phyloP scores from a whole-genome alignment of 2,888 invertebrate species.

The Pteria penguin region DNA sequence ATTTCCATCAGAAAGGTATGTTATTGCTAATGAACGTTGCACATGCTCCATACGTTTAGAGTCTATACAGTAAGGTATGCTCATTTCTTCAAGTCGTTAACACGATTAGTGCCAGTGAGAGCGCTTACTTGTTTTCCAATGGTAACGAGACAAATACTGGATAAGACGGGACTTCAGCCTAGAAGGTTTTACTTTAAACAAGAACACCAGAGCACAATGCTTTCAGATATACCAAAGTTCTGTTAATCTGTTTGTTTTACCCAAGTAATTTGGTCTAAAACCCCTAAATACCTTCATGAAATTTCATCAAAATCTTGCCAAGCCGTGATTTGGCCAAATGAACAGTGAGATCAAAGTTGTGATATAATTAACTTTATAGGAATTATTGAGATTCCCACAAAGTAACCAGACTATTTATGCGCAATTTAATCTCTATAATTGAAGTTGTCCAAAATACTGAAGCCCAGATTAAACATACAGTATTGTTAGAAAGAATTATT shows the following conservation, averaged over 20 bases:
- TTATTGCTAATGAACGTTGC: too few species aligned
- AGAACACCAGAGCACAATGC: not conserved
- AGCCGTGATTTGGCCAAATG: not conserved
- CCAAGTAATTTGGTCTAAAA: not conserved
- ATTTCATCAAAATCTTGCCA: not conserved
- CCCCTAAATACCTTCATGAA: not conserved
- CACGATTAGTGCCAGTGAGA: not conserved
- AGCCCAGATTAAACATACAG: not conserved
- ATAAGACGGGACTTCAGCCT: too few species aligned
- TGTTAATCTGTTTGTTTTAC: not conserved
- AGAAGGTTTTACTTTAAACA: too few species aligned
- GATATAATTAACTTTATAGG: not conserved
- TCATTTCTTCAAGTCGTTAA: too few species aligned
- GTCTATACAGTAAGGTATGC: too few species aligned
- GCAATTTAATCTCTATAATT: not conserved
- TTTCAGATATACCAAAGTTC: not conserved
- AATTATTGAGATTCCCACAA: not conserved
- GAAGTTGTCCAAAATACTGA: not conserved
- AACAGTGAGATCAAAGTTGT: not conserved
- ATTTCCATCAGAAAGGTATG: too few species aligned
- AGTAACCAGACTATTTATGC: not conserved
- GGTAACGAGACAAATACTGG: not conserved
- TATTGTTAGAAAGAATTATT: not conserved
- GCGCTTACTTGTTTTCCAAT: not conserved
- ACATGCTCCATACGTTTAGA: too few species aligned